These are phyloP conservation scores for Coryphaenoides rupestris DNA, from an alignment of 2,113 vertebrate genomes.

Conservation along the genomic window DNA sequence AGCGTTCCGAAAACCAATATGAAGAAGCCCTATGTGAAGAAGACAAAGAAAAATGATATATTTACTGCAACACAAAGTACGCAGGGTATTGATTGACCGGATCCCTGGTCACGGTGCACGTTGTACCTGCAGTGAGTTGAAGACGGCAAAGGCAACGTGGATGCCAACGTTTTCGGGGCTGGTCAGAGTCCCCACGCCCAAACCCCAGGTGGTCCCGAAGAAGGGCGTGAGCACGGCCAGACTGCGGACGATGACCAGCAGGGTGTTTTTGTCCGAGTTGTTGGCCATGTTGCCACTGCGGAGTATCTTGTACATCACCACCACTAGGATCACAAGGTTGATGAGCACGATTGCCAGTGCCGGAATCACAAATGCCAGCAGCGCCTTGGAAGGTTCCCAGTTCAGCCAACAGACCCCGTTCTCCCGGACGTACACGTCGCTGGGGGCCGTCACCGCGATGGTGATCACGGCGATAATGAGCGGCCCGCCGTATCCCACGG, in stretches of 20 bases:
- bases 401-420: conserved; percentile 77
- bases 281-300: conserved; percentile 50
- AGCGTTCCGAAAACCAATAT: conserved; percentile 76
- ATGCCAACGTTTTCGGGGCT: conserved; percentile 34
- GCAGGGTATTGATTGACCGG: background rate
- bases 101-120: background rate
- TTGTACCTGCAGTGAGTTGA: conserved; percentile 85
- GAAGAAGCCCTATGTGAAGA: conserved; percentile 72
- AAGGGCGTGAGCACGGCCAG: conserved; percentile 80
- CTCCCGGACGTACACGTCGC: conserved; percentile 48
- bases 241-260: conserved; percentile 72
- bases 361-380: conserved; percentile 78
- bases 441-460: conserved; percentile 70
- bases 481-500: conserved; percentile 77
- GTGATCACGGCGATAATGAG: conserved; percentile 75
- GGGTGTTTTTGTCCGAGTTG: conserved; percentile 53
- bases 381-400: conserved; percentile 73
- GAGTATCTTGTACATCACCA: conserved; percentile 75
- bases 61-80: background rate
- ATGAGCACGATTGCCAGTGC: conserved; percentile 69
- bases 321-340: conserved; percentile 68
- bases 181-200: conserved; percentile 52
- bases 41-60: background rate
- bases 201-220: conserved; percentile 82
- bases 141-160: conserved; percentile 73